Evolutionary conservation across 2,888 invertebrate genomes (phyloP).

Genomic region (Trichogramma evanescens): DNA sequence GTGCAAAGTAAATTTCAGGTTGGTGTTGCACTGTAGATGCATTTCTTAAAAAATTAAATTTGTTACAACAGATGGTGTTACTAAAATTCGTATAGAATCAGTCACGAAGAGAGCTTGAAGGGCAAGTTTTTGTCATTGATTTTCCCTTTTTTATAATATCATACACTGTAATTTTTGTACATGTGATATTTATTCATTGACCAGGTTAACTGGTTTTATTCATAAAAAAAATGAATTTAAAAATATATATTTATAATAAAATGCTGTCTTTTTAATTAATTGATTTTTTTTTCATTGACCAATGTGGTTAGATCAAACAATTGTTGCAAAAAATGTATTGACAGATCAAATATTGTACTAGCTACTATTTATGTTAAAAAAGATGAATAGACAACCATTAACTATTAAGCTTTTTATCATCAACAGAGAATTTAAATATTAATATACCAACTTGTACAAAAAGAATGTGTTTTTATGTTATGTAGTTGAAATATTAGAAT

Average conservation of each 20-base stretch:
- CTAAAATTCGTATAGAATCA: slow-evolving; percentile 19
- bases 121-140: slow-evolving; percentile 16
- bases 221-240: slow-evolving; percentile 11
- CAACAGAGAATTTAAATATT: not conserved
- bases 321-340: no score
- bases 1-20: slow-evolving; percentile 17
- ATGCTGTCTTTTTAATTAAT: slow-evolving; percentile 15
- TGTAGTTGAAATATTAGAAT: no score
- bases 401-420: no score
- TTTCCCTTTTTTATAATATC: slow-evolving; percentile 22
- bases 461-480: no score
- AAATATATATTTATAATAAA: slow-evolving; percentile 22
- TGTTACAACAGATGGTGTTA: slow-evolving; percentile 14
- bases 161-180: slow-evolving; percentile 22
- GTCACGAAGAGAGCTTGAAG: slow-evolving; percentile 13
- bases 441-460: no score
- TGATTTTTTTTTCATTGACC: slow-evolving; percentile 6
- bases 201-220: slow-evolving; percentile 9
- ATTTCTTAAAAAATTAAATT: slow-evolving; percentile 15
- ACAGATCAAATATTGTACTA: no score
- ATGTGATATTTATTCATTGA: slow-evolving; percentile 25
- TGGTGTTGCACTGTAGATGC: slow-evolving; percentile 20
- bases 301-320: no score
- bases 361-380: no score
- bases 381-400: no score